Percentiles rank a stretch among this genome's conserved stretches.
Evolutionary conservation across 1,140 invertebrate species (phyloP).

Genomic region (Atta texana): DNA sequence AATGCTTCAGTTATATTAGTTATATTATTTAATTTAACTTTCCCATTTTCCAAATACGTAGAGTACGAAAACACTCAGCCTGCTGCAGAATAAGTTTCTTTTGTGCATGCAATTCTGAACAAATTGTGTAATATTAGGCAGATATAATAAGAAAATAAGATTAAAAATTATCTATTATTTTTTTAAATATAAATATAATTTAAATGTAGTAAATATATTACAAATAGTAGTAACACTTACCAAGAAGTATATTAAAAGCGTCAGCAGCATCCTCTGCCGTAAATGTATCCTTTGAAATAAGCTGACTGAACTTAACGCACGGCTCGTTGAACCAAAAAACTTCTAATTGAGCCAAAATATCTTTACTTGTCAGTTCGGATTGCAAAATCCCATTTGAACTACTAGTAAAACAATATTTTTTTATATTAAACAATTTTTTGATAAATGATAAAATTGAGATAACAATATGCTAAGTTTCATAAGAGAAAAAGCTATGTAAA

Average conservation of each 20-base stretch:
- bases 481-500: not conserved
- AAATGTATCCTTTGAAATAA: not conserved
- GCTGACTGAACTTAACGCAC: not conserved
- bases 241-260: not conserved
- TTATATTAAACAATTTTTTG: not conserved
- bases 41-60: not conserved
- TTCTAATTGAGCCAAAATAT: not conserved
- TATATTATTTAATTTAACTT: too few species aligned
- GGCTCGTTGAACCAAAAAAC: not conserved
- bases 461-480: slow-evolving; percentile 1
- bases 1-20: too few species aligned
- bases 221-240: not conserved
- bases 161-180: not conserved
- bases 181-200: not conserved
- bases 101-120: not conserved
- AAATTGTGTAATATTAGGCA: not conserved
- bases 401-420: slow-evolving; percentile 9
- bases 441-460: not conserved
- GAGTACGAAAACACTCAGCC: not conserved
- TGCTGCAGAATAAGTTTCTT: not conserved
- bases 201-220: too few species aligned
- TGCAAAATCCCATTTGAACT: not conserved
- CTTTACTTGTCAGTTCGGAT: not conserved
- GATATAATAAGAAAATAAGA: not conserved
- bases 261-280: not conserved